These are phyloP conservation scores for Papilio demoleus DNA, from an alignment of 2,888 invertebrate species.

Conservation along the genomic window DNA sequence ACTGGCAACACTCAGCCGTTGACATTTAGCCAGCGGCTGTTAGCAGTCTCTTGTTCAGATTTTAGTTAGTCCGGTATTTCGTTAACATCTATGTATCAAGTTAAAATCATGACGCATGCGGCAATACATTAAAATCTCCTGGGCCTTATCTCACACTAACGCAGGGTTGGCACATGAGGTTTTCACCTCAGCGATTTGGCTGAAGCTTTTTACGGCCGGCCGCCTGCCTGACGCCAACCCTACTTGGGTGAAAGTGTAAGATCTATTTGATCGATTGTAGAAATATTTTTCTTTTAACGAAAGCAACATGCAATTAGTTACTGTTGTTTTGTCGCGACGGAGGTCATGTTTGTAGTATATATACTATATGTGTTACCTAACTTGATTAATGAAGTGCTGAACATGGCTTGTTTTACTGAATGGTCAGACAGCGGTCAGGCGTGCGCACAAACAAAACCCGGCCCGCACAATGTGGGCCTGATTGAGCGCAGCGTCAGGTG, in stretches of 20 bases:
- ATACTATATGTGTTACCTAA: not conserved
- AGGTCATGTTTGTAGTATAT: not conserved
- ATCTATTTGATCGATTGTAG: too few species aligned
- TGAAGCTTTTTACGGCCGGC: too few species aligned
- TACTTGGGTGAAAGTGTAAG: too few species aligned
- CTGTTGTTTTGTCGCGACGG: not conserved
- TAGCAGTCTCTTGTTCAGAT: conserved; percentile 25
- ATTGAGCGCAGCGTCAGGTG: conserved; percentile 59
- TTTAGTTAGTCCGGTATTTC: conserved; percentile 13
- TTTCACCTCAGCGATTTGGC: too few species aligned
- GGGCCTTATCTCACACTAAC: too few species aligned
- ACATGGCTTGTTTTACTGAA: conserved; percentile 22
- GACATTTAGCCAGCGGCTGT: conserved; percentile 32
- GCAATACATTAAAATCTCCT: not conserved
- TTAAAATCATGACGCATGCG: not conserved
- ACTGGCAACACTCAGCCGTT: conserved; percentile 32
- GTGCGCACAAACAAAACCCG: conserved; percentile 62
- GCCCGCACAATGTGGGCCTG: conserved; percentile 64
- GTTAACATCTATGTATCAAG: not conserved
- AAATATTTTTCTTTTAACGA: too few species aligned
- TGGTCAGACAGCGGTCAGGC: conserved; percentile 30
- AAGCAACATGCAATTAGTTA: not conserved
- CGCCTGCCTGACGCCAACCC: too few species aligned
- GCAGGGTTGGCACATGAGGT: too few species aligned
- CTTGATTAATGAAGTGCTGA: conserved; percentile 31